Evolutionary conservation across 2,888 invertebrate genomes (phyloP).

Genomic region (Bellardia bayeri): DNA sequence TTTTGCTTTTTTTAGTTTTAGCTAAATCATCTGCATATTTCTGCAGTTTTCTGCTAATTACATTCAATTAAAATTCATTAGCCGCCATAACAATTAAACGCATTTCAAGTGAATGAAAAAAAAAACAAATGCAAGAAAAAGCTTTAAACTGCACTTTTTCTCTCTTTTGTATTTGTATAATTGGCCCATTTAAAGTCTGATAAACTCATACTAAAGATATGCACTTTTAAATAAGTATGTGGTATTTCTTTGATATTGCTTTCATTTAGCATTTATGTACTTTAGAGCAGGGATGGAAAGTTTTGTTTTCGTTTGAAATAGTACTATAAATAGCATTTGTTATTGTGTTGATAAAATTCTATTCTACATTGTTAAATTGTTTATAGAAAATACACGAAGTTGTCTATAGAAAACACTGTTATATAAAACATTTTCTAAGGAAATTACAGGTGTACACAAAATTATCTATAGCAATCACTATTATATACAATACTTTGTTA

Average conservation of each 20-base stretch:
- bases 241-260: neutral
- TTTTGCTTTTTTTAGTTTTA: conserved; percentile 44
- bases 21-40: conserved; percentile 57
- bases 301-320: no score
- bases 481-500: no score
- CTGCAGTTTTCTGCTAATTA: conserved; percentile 74
- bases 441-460: no score
- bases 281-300: no score
- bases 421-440: no score
- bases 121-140: conserved; percentile 38
- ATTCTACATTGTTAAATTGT: no score
- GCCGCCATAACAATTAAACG: conserved; percentile 75
- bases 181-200: conserved; percentile 60
- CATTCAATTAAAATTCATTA: conserved; percentile 76
- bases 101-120: conserved; percentile 67
- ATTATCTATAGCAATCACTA: no score
- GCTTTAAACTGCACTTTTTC: conserved; percentile 39
- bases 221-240: conserved; percentile 42
- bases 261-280: conserved; percentile 1
- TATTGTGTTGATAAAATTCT: no score
- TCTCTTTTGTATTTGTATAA: conserved; percentile 37
- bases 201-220: conserved; percentile 49
- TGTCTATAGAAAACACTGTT: no score
- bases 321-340: no score
- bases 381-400: no score